Evolutionary conservation across 2,888 invertebrate species (phyloP).

Genomic region (Leptura quadrifasciata): DNA sequence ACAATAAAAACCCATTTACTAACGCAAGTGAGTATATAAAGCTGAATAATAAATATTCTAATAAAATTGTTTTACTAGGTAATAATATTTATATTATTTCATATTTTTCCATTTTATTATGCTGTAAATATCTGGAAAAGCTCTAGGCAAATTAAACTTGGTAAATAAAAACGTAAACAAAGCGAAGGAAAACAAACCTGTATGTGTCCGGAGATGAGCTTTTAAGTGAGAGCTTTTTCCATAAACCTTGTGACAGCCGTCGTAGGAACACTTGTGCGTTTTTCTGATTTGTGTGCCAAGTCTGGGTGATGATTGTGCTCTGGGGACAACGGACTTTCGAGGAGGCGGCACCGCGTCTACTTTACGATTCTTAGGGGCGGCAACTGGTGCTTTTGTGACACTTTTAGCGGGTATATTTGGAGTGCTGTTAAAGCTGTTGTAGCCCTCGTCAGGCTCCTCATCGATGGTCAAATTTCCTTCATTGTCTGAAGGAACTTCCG

Average conservation of each 20-base stretch:
- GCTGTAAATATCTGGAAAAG: not conserved
- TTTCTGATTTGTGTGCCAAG: slow-evolving; percentile 71
- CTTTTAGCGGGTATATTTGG: slow-evolving; percentile 53
- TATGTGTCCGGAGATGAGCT: slow-evolving; percentile 80
- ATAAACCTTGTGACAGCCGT: slow-evolving; percentile 79
- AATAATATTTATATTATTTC: not conserved
- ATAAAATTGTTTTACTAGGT: not conserved
- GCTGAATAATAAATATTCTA: not conserved
- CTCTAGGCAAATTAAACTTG: not conserved
- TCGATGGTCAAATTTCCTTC: slow-evolving; percentile 67
- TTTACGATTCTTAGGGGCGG: slow-evolving; percentile 39
- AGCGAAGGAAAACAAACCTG: slow-evolving; percentile 74
- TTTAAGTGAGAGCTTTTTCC: slow-evolving; percentile 81
- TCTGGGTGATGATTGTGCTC: slow-evolving; percentile 60
- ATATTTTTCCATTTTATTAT: not conserved
- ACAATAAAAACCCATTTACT: not conserved
- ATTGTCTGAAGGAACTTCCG: slow-evolving; percentile 69
- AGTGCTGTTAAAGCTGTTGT: slow-evolving; percentile 63
- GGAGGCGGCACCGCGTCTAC: slow-evolving; percentile 29
- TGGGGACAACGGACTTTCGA: slow-evolving; percentile 52
- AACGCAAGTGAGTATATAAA: not conserved
- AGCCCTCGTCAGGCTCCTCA: slow-evolving; percentile 64
- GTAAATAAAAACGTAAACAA: not conserved
- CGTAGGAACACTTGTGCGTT: slow-evolving; percentile 78
- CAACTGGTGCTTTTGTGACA: slow-evolving; percentile 43